These are phyloP conservation scores for Sebastes flavidus DNA, from an alignment of 2,797 vertebrate genomes.

Conservation along the genomic window DNA sequence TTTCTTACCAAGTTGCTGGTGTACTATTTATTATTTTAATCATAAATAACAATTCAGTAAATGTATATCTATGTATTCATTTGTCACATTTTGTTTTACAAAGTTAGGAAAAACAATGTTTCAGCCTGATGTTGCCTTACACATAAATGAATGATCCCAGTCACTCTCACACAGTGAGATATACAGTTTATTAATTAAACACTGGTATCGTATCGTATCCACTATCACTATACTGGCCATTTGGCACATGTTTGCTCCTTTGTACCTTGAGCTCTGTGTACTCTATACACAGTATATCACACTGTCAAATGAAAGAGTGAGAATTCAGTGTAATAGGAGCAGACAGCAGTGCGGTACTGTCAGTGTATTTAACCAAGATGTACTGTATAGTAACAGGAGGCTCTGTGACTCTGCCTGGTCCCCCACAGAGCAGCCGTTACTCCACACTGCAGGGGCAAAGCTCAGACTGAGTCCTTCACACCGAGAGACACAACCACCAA, in stretches of 20 bases:
- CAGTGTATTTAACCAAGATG: slow-evolving; percentile 59
- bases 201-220: too few species aligned
- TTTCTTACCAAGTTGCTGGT: too few species aligned
- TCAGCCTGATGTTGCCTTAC: too few species aligned
- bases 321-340: slow-evolving; percentile 37
- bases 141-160: too few species aligned
- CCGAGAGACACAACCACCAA: slow-evolving; percentile 41
- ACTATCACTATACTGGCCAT: not conserved
- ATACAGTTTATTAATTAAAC: too few species aligned
- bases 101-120: too few species aligned
- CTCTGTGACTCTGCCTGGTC: slow-evolving; percentile 31
- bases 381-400: slow-evolving; percentile 53
- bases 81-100: too few species aligned
- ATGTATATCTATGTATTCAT: too few species aligned
- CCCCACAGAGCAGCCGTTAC: slow-evolving; percentile 55
- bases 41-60: too few species aligned
- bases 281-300: not conserved
- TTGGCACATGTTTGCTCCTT: slow-evolving; percentile 9
- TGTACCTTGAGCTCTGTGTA: slow-evolving; percentile 14
- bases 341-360: slow-evolving; percentile 38
- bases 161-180: too few species aligned
- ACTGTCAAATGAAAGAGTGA: slow-evolving; percentile 30
- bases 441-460: slow-evolving; percentile 56
- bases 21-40: too few species aligned
- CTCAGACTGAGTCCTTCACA: slow-evolving; percentile 43